Base-by-base conservation (phyloP, 2,888 invertebrate species). In the Lacanobia oleracea region DNA sequence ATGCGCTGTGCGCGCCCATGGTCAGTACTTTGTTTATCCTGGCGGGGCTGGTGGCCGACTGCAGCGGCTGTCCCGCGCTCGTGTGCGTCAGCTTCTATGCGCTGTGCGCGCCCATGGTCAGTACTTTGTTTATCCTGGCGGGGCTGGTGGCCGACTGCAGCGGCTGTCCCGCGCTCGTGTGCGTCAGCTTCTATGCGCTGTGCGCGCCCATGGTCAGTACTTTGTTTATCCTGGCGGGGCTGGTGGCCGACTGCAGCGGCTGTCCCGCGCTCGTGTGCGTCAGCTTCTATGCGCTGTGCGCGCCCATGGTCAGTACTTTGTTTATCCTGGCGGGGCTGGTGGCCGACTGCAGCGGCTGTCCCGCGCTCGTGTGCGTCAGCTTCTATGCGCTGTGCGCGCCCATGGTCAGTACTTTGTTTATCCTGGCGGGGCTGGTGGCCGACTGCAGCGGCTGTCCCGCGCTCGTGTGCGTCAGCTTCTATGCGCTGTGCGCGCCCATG, bases 261-360 rank as follows among this genome's bases (percentile, higher is more conserved):
- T 98, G 98, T 96, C 98, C 98, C 77, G 99, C 99, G 0, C 95
- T 97, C n/a, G 98, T 98, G 0, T 99, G 99, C 91, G 96, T 97
- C 16, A 96, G 96, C 0, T 98, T 99, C 98, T 96, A 99, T 71
- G 89, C 97, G 18, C 88, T 97, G 2, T 98, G 98, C 27, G 97
- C 98, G 65, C 99, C 99, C 27, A 97, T 98, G 96, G 99, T 99
- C 93, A 94, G 94, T 90, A 1, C 18, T 1, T 4, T 1, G n/a
- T n/a, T n/a, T n/a, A 97, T 99, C 67, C 93, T 97, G 51, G 99
- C 99, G 2, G 99, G 99, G 0, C 94, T 98, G 56, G 92, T 99
- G 18, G 98, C 98, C 4, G 99, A 99, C 95, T 96, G 97, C 83
- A 97, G 96, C 33, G 98, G 97, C 48, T 98, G 98, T 96, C 98